These are phyloP conservation scores for Bombus polaris DNA, from an alignment of 1,140 invertebrate genomes.

Conservation along the genomic window DNA sequence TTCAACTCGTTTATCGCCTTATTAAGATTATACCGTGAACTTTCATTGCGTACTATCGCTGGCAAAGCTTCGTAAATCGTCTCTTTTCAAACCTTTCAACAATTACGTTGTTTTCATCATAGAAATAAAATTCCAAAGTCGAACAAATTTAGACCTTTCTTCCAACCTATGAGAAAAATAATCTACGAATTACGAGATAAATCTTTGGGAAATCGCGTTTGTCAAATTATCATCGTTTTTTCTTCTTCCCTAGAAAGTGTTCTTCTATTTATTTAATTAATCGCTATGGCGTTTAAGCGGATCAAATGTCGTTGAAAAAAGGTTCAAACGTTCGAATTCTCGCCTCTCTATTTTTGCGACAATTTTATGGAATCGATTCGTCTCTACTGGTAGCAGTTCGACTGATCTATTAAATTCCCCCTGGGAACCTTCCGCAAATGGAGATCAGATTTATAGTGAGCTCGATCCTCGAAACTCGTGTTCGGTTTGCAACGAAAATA, in stretches of 20 bases:
- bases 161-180: too few relatives aligned
- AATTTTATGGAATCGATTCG: constrained; percentile 32
- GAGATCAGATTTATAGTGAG: constrained; percentile 32
- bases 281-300: not conserved
- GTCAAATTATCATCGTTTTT: too few relatives aligned
- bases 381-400: constrained; percentile 2
- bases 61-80: not conserved
- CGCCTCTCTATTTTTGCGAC: not conserved
- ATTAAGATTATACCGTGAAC: not conserved
- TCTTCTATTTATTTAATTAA: not conserved
- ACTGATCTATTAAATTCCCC: constrained; percentile 48
- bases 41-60: constrained; percentile 5
- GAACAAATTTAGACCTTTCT: too few relatives aligned
- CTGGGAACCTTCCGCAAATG: constrained; percentile 27
- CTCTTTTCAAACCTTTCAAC: not conserved
- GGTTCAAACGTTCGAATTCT: not conserved
- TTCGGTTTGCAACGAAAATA: constrained; percentile 22
- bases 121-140: too few relatives aligned
- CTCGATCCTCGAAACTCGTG: constrained; percentile 14
- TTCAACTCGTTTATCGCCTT: not conserved
- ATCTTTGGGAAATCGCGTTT: too few relatives aligned
- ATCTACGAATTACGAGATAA: too few relatives aligned
- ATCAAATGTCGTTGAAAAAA: not conserved
- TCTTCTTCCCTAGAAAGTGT: not conserved
- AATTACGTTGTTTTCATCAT: too few relatives aligned